Evolutionary conservation across 1,140 invertebrate genomes (phyloP), one percentile per base, ranked within the genome.

Genomic region (Hylaeus volcanicus): DNA sequence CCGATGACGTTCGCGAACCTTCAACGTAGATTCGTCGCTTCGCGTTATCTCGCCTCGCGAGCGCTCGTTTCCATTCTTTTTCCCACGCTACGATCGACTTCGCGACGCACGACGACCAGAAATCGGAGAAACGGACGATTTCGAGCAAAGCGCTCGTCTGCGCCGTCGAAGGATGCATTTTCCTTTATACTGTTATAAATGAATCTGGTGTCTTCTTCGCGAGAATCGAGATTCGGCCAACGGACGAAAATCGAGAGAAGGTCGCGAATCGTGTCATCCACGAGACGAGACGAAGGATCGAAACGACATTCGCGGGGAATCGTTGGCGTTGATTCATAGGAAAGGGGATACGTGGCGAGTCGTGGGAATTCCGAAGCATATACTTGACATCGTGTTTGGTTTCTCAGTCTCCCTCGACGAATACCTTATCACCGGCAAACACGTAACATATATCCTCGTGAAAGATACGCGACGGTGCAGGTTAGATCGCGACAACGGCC

Each of bases 381-480:
- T 63, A 69, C 45, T 64, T 41, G 51, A 5, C 39, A 37, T 12
- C 37, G 26, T 14, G 63, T 66, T 65, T 60, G 55, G 43, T 41
- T 53, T 75, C 45, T 55, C 43, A 45, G 55, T 69, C n/a, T 53
- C 64, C 72, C 39, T 51, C 73, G 72, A 12, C 60, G 15, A 72
- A 69, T 68, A 26, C 39, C 82, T 87, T 87, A 87, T 87, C 86
- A 82, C 74, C 26, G 53, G 78, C 79, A 86, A 87, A 86, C 72
- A 86, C 64, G 68, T 81, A 83, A 83, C 61, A 14, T 37, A 43
- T 56, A 71, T 78, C 12, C 71, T 71, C 53, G 51, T 72, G 55
- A 82, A 75, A 82, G 68, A 84, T 82, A 87, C 43, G 60, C 61
- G 65, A 15, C 64, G 70, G 66, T 83, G 58, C 77, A 80, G 70